phyloP scores from a whole-genome alignment of 2,888 invertebrate genomes.

The Pheosia gnoma region DNA sequence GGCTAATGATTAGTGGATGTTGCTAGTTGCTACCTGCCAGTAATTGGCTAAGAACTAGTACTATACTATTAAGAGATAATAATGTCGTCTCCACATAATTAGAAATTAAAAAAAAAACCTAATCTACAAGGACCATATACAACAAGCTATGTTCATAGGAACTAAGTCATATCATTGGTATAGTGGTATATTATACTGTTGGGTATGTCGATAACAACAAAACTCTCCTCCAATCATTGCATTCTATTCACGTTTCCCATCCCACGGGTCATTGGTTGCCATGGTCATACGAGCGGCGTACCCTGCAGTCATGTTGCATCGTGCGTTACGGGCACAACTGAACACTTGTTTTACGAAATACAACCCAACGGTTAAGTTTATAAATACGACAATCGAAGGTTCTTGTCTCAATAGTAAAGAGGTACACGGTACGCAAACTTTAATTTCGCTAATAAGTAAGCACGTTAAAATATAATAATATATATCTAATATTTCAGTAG shows the following conservation, averaged over 20 bases:
- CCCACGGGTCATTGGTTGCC: constrained; percentile 56
- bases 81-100: no score
- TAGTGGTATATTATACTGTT: neutral
- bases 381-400: no score
- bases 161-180: no score
- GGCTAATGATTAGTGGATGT: constrained; percentile 24
- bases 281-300: constrained; percentile 37
- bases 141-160: no score
- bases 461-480: no score
- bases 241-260: constrained; percentile 59
- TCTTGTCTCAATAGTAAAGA: no score
- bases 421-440: no score
- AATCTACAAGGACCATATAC: no score
- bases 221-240: constrained; percentile 9
- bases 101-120: neutral
- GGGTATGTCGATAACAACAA: neutral
- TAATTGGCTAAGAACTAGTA: neutral
- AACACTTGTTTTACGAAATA: neutral
- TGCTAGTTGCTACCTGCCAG: neutral
- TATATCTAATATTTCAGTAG: no score
- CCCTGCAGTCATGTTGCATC: constrained; percentile 23
- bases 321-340: neutral
- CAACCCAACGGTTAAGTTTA: neutral
- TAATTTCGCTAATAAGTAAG: no score
- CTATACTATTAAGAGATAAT: neutral